Conservation (phyloP, 1,140 invertebrate genomes). For the Zaprionus kolodkinae region DNA sequence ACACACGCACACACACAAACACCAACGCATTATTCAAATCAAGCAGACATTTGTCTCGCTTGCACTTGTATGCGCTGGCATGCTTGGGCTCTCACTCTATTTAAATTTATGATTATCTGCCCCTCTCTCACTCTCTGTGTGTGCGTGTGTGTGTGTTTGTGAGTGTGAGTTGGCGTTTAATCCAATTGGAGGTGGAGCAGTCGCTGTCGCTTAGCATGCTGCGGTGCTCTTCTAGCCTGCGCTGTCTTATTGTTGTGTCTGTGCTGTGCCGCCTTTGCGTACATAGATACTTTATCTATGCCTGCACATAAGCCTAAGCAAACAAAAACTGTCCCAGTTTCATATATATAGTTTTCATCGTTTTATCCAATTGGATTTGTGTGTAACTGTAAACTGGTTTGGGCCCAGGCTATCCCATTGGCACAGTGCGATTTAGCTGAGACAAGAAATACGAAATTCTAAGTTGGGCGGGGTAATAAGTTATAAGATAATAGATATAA, state of each 20-base stretch:
- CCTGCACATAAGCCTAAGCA: conserved; percentile 32
- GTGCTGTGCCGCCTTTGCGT: conserved; percentile 21
- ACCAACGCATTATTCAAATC: conserved; percentile 71
- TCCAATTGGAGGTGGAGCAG: conserved; percentile 78
- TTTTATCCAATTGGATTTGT: conserved; percentile 76
- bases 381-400: conserved; percentile 67
- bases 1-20: conserved; percentile 14
- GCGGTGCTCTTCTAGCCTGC: conserved; percentile 60
- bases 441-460: neutral
- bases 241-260: conserved; percentile 9
- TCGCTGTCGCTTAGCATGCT: conserved; percentile 42
- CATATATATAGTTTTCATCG: conserved; percentile 30
- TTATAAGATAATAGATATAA: neutral
- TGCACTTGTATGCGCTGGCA: conserved; percentile 1
- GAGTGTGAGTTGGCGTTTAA: conserved; percentile 51
- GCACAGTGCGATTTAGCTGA: conserved; percentile 18
- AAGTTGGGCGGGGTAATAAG: neutral
- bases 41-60: conserved; percentile 42
- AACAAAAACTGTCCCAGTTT: conserved; percentile 47
- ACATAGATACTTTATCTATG: conserved; percentile 54
- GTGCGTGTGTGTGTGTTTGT: neutral
- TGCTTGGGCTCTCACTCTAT: conserved; percentile 46
- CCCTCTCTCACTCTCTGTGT: neutral
- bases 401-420: conserved; percentile 43
- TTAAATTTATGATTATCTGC: conserved; percentile 77